Conservation (phyloP, 2,888 invertebrate genomes). For the Dicyrtomina minuta region DNA sequence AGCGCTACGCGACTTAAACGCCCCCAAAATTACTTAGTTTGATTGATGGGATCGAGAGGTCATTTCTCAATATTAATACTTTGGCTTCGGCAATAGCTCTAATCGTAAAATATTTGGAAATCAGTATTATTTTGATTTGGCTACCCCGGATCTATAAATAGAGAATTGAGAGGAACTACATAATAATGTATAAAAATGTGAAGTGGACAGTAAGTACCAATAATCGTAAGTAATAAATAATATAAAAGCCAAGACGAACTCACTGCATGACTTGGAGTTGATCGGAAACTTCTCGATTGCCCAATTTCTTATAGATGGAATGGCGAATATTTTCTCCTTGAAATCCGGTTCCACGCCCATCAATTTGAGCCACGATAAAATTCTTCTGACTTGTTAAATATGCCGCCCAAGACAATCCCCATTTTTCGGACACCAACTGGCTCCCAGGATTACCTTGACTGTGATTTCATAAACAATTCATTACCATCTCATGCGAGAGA, state of each 20-base stretch:
- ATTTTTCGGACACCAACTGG: conserved; percentile 79
- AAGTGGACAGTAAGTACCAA: no score
- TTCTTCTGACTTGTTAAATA: conserved; percentile 78
- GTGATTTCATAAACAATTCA: conserved; percentile 47
- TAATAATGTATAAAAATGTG: no score
- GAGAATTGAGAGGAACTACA: no score
- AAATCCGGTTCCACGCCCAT: conserved; percentile 82
- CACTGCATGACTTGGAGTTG: conserved; percentile 63
- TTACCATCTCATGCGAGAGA: not conserved
- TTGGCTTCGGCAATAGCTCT: no score
- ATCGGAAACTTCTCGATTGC: conserved; percentile 75
- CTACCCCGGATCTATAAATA: no score
- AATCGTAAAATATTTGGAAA: no score
- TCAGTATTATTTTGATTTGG: no score
- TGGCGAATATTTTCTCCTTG: conserved; percentile 75
- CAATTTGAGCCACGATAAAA: conserved; percentile 83
- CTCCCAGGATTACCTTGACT: conserved; percentile 80
- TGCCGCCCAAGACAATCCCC: conserved; percentile 75
- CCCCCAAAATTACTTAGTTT: no score
- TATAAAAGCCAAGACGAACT: not conserved
- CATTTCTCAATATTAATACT: no score
- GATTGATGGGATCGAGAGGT: no score
- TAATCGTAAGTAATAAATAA: no score
- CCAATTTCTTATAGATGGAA: conserved; percentile 71
- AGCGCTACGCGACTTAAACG: no score